These are phyloP conservation scores for Magallana angulata DNA, from an alignment of 1,140 invertebrate species.

Conservation along the genomic window DNA sequence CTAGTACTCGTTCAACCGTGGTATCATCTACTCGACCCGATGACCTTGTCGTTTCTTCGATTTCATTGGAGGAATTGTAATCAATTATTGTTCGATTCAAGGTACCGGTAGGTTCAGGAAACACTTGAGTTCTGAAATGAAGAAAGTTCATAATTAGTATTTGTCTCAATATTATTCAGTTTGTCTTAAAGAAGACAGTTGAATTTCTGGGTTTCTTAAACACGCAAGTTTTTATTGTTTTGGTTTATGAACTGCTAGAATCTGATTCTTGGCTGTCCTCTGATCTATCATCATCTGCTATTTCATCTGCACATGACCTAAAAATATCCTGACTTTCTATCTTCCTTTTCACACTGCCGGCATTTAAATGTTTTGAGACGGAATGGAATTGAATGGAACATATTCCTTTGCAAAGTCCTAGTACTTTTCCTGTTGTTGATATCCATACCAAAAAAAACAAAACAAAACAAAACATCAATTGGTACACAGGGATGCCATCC, in stretches of 20 bases:
- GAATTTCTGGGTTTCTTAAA: not conserved
- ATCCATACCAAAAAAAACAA: not conserved
- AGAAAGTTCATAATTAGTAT: not conserved
- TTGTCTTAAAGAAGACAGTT: not conserved
- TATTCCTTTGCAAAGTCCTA: not conserved
- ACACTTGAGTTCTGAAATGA: not conserved
- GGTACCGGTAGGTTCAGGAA: not conserved
- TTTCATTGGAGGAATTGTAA: too few species aligned
- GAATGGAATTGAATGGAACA: not conserved
- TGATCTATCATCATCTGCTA: not conserved
- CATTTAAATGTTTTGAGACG: not conserved
- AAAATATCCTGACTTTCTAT: not conserved
- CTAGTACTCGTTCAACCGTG: too few species aligned
- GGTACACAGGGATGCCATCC: slow-evolving; percentile 72
- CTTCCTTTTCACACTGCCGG: not conserved
- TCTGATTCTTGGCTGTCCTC: not conserved
- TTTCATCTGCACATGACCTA: too few species aligned
- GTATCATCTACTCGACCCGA: too few species aligned
- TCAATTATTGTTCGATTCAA: not conserved
- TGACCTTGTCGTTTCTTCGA: too few species aligned
- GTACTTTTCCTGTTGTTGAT: not conserved
- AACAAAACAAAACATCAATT: too few species aligned
- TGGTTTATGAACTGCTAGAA: not conserved
- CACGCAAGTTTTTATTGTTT: not conserved
- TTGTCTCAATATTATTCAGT: not conserved